phyloP scores from a whole-genome alignment of 2,888 invertebrate species.

The Prenolepis imparis region DNA sequence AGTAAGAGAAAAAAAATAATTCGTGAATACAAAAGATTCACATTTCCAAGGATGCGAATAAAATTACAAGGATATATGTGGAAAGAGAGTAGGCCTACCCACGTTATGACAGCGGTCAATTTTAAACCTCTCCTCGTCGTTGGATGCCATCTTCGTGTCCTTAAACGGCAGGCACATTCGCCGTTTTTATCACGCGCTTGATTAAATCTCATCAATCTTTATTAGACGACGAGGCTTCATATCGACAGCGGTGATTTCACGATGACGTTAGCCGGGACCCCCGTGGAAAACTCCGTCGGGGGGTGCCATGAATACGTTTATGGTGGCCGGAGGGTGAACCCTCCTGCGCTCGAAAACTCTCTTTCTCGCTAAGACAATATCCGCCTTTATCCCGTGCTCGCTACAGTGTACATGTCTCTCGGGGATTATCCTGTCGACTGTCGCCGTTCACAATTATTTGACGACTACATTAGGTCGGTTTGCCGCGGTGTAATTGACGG shows the following conservation, averaged over 20 bases:
- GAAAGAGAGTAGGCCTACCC: background rate
- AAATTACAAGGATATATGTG: background rate
- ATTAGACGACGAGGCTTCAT: conserved; percentile 82
- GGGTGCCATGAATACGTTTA: conserved; percentile 83
- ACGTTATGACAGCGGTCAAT: conserved; percentile 60
- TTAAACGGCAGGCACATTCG: conserved; percentile 55
- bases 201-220: conserved; percentile 85
- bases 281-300: conserved; percentile 69
- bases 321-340: conserved; percentile 72
- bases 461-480: conserved; percentile 64
- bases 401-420: conserved; percentile 55
- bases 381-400: conserved; percentile 59
- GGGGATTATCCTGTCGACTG: conserved; percentile 68
- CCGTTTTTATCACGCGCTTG: conserved; percentile 80
- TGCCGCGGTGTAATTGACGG: conserved; percentile 29
- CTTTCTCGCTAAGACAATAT: conserved; percentile 74
- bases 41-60: background rate
- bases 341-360: conserved; percentile 71
- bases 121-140: conserved; percentile 66
- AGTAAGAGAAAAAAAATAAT: background rate
- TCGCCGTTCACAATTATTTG: conserved; percentile 67
- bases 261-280: conserved; percentile 78
- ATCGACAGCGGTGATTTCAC: conserved; percentile 83
- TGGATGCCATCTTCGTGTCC: conserved; percentile 27
- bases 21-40: background rate